Percentiles rank a stretch among this genome's conserved stretches.
These are phyloP conservation scores for Neodiprion pinetum DNA, from an alignment of 1,140 invertebrate species.

Conservation along the genomic window DNA sequence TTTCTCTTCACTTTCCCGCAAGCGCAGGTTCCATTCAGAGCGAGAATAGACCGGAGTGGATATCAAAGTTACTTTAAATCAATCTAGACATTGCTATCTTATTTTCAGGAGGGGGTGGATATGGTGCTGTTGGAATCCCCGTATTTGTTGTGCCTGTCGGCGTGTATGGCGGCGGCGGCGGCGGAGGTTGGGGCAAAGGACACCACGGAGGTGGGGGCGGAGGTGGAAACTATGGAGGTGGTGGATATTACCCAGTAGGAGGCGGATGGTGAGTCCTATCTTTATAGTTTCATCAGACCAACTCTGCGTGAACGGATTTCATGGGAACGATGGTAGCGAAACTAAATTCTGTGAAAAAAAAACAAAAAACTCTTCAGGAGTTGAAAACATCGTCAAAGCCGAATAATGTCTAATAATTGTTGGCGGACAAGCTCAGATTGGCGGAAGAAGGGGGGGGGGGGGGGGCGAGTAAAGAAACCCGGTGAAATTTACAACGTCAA, in stretches of 20 bases:
- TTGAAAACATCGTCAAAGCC: not conserved
- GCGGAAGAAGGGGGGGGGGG: constrained; percentile 23
- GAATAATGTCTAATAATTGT: not conserved
- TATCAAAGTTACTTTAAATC: too few relatives aligned
- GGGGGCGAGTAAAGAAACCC: too few relatives aligned
- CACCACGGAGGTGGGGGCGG: constrained; percentile 14
- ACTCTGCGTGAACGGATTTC: too few relatives aligned
- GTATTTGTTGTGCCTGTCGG: constrained; percentile 35
- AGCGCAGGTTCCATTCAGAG: too few relatives aligned
- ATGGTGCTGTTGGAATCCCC: constrained; percentile 25
- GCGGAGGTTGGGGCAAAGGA: not conserved
- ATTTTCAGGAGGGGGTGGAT: not conserved
- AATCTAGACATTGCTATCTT: too few relatives aligned
- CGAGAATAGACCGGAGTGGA: too few relatives aligned
- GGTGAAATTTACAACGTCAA: too few relatives aligned
- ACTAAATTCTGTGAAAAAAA: too few relatives aligned
- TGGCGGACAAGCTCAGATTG: constrained; percentile 17
- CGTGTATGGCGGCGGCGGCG: not conserved
- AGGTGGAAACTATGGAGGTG: constrained; percentile 11
- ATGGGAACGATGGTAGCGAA: too few relatives aligned
- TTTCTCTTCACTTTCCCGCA: too few relatives aligned
- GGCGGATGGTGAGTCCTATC: constrained; percentile 7
- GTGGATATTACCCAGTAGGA: not conserved
- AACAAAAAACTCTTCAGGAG: too few relatives aligned
- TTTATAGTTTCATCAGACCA: not conserved